These are phyloP conservation scores for Balanococcus diminutus DNA, from an alignment of 2,888 invertebrate species.

Conservation along the genomic window DNA sequence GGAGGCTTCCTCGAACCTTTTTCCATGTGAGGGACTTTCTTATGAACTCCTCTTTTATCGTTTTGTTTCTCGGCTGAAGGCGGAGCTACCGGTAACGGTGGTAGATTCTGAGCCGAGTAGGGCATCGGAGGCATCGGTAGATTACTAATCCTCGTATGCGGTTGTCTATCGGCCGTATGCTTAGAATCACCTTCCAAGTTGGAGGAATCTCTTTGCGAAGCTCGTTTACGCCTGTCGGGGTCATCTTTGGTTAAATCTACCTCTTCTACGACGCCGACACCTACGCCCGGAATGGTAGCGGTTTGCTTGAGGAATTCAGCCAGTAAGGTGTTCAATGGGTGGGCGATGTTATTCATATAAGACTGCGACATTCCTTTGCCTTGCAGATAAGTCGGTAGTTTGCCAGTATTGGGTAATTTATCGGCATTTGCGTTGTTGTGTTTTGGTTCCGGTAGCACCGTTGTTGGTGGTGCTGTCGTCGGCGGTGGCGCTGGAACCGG, in stretches of 20 bases:
- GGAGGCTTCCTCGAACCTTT: background rate
- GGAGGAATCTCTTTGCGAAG: background rate
- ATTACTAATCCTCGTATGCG: background rate
- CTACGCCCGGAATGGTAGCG: conserved; percentile 41
- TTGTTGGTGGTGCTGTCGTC: background rate
- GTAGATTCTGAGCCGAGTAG: background rate
- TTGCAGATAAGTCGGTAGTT: conserved; percentile 23
- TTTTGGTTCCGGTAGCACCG: background rate
- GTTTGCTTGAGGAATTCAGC: conserved; percentile 51
- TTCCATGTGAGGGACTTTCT: background rate
- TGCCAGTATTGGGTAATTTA: background rate
- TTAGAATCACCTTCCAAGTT: background rate
- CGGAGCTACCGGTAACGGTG: conserved; percentile 19
- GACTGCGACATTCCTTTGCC: conserved; percentile 51
- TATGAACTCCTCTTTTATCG: background rate
- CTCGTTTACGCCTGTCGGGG: conserved; percentile 21
- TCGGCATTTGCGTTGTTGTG: too few species aligned
- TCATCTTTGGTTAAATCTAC: conserved; percentile 51
- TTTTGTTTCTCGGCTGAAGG: conserved; percentile 1
- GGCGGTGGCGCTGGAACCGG: background rate
- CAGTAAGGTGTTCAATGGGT: conserved; percentile 39
- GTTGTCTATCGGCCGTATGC: background rate
- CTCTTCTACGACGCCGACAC: conserved; percentile 47
- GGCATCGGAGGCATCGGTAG: background rate
- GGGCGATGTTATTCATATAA: background rate